Percentiles rank a stretch among this genome's conserved stretches.
These are phyloP conservation scores for Urosaurus nigricauda DNA, from an alignment of 2,797 vertebrate genomes.

Conservation along the genomic window DNA sequence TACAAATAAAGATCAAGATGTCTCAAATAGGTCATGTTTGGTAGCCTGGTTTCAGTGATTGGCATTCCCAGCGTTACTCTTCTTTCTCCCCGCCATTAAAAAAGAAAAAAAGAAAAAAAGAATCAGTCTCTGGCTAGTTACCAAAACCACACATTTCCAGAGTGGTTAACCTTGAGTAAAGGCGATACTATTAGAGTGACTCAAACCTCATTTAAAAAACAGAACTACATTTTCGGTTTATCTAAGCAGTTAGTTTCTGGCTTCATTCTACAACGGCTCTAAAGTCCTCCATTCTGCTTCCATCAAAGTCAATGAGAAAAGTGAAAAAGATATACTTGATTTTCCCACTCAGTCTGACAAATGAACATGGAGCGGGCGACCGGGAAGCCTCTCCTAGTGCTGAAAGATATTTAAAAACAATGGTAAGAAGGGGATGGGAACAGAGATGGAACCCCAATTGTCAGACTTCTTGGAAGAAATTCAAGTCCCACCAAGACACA, in stretches of 20 bases:
- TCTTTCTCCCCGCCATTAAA: no score
- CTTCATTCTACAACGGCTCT: not conserved
- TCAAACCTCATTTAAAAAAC: not conserved
- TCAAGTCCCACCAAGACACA: not conserved
- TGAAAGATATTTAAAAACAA: not conserved
- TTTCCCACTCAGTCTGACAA: not conserved
- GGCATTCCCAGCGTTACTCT: not conserved
- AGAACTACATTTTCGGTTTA: slow-evolving; percentile 16
- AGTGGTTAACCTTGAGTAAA: slow-evolving; percentile 33
- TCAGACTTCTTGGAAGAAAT: not conserved
- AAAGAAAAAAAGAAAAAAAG: not conserved
- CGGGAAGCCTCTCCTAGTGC: not conserved
- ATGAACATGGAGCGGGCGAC: not conserved
- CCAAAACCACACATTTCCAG: slow-evolving; percentile 32
- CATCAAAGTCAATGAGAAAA: not conserved
- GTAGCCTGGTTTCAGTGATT: not conserved
- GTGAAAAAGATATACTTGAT: not conserved
- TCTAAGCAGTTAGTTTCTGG: not conserved
- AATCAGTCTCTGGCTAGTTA: not conserved
- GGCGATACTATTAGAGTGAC: slow-evolving; percentile 21
- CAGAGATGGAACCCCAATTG: no score
- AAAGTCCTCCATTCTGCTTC: not conserved
- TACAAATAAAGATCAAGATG: not conserved
- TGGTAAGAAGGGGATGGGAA: not conserved
- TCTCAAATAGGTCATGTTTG: not conserved